These are phyloP conservation scores for Thymallus thymallus DNA, from an alignment of 2,113 vertebrate species.

Conservation along the genomic window DNA sequence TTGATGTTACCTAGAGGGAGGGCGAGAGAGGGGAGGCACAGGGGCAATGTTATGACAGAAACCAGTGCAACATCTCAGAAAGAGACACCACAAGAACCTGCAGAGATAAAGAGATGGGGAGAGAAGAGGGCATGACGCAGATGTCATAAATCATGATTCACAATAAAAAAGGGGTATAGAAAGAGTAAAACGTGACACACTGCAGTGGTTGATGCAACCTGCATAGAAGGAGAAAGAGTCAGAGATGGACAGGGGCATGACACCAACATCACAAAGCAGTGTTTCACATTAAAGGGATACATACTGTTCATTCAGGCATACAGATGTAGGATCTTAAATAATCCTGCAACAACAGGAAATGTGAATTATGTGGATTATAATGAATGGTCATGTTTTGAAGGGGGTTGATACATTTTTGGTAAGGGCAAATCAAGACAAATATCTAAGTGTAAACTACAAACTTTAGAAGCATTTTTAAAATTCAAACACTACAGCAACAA, in stretches of 20 bases:
- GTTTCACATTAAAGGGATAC: constrained; percentile 28
- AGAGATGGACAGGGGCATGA: too few relatives aligned
- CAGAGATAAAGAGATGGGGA: neutral
- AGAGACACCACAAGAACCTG: neutral
- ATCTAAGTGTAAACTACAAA: constrained; percentile 19
- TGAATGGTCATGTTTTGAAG: too few relatives aligned
- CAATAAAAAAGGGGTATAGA: constrained; percentile 14
- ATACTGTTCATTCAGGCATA: constrained; percentile 8
- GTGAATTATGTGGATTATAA: too few relatives aligned
- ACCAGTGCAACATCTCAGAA: neutral
- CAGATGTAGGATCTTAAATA: too few relatives aligned
- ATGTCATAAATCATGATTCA: neutral
- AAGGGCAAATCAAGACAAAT: too few relatives aligned
- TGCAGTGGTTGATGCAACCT: too few relatives aligned
- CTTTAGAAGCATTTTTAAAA: too few relatives aligned
- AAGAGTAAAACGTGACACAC: constrained; percentile 18
- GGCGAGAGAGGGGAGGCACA: neutral
- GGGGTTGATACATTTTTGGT: too few relatives aligned
- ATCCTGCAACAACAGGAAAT: too few relatives aligned
- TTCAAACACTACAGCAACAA: too few relatives aligned
- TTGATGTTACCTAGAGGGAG: too few relatives aligned
- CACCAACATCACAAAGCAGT: constrained; percentile 6
- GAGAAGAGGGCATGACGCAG: neutral
- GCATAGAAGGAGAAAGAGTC: too few relatives aligned
- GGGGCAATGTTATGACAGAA: neutral